Evolutionary conservation across 2,113 vertebrate genomes (phyloP), one percentile per base, ranked within the genome.

Genomic region (Corvus hawaiiensis): DNA sequence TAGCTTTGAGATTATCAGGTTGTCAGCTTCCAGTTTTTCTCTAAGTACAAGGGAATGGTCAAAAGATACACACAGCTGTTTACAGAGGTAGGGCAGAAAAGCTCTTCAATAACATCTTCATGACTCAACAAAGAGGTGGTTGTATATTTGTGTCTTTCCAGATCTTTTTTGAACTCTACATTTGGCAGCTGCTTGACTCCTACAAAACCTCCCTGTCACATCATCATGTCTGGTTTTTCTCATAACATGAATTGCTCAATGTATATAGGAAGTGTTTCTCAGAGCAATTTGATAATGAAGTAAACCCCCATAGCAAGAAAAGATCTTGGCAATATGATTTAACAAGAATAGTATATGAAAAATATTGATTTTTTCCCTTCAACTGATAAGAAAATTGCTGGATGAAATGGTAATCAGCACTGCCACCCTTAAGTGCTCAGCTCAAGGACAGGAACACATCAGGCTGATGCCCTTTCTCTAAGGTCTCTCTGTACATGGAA

Each of bases 341-440:
- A 83, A 54, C 23, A 87, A 66, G 44, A 58, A 46, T 26, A 44
- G 26, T 68, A 30, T 43, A 79, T 35, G 69, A 87, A 95, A 89
- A 94, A 76, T 79, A 84, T 64, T 87, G 74, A 82, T 95, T 95
- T 89, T 95, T 6, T 24, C 9, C 84, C 62, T 95, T 91, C 58
- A 87, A 7, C 69, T 78, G 62, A 79, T 89, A 87, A 43, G 58
- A 94, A 94, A 89, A 85, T 66, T 94, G 19, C 71, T 93, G 63
- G 23, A 56, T 87, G 46, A 82, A 95, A 37, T 66, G 26, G 39
- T 62, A 89, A 87, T 90, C 81, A 73, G n/a, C 37, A 63, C 37
- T 87, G 32, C 23, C 54, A 91, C 26, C 21, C 49, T 72, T n/a
- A 93, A 68, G 58, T 58, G 49, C 28, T 87, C 73, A 56, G 13